Conservation (phyloP, 2,113 vertebrate genomes). For the Chrysochloris asiatica region DNA sequence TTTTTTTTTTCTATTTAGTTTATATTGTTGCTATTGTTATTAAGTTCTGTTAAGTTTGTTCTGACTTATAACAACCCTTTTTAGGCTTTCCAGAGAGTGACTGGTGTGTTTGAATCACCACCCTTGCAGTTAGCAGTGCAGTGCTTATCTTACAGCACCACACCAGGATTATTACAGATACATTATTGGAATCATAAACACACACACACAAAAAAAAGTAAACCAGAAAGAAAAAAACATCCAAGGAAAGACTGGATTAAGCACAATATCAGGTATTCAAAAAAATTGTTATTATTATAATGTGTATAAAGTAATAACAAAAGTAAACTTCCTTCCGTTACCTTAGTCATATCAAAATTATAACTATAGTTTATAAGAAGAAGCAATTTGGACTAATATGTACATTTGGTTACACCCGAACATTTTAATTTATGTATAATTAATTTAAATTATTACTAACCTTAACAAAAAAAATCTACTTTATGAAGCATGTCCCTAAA, state of each 20-base stretch:
- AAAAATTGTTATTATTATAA: background rate
- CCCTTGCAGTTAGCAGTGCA: too few species aligned
- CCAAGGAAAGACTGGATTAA: background rate
- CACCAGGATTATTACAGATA: too few species aligned
- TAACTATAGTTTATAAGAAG: background rate
- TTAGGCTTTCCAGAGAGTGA: too few species aligned
- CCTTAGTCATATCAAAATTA: background rate
- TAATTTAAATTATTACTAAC: background rate
- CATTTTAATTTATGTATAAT: background rate
- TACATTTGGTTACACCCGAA: background rate
- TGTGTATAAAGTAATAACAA: background rate
- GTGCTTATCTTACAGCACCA: too few species aligned
- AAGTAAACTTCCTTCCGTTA: too few species aligned
- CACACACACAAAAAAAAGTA: background rate
- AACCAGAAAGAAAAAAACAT: background rate
- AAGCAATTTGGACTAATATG: background rate
- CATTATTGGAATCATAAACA: background rate
- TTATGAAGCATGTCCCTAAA: background rate
- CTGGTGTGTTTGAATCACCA: too few species aligned
- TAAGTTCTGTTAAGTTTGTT: too few species aligned
- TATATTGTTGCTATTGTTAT: too few species aligned
- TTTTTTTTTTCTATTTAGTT: background rate
- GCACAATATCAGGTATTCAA: constrained; percentile 1
- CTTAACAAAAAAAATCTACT: background rate
- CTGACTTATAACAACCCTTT: too few species aligned